These are phyloP conservation scores for Nebria salina DNA, from an alignment of 2,888 invertebrate species.

Conservation along the genomic window DNA sequence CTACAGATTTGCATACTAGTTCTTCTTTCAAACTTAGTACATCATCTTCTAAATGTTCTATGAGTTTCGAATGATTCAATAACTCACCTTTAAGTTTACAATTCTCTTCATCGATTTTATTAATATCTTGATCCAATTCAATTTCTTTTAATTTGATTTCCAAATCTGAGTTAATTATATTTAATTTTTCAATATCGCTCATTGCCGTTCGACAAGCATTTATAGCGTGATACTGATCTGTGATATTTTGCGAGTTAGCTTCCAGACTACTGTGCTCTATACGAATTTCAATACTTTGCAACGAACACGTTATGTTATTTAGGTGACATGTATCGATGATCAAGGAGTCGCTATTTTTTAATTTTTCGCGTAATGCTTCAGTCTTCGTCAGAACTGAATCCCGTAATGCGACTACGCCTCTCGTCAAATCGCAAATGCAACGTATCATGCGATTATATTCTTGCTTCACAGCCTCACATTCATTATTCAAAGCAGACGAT, in stretches of 20 bases:
- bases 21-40: conserved; percentile 18
- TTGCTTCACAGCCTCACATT: conserved; percentile 21
- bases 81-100: conserved; percentile 16
- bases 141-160: conserved; percentile 30
- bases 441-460: conserved; percentile 10
- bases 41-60: conserved; percentile 22
- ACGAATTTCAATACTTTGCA: conserved; percentile 24
- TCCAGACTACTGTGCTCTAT: not conserved
- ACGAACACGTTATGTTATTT: conserved; percentile 19
- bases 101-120: conserved; percentile 28
- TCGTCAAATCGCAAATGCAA: not conserved
- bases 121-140: conserved; percentile 23
- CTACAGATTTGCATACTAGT: conserved; percentile 15
- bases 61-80: conserved; percentile 14
- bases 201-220: not conserved
- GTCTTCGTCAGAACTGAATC: conserved; percentile 25
- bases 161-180: conserved; percentile 25
- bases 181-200: conserved; percentile 27
- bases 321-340: conserved; percentile 11
- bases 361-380: conserved; percentile 23
- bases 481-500: conserved; percentile 16
- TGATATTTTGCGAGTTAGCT: not conserved
- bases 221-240: not conserved
- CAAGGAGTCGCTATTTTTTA: conserved; percentile 6
- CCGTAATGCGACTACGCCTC: not conserved